A percentile compares a stretch with the other conserved stretches of the same genome.
Evolutionary conservation across 2,888 invertebrate species (phyloP).

Genomic region (Pachycephus smyrnensis): DNA sequence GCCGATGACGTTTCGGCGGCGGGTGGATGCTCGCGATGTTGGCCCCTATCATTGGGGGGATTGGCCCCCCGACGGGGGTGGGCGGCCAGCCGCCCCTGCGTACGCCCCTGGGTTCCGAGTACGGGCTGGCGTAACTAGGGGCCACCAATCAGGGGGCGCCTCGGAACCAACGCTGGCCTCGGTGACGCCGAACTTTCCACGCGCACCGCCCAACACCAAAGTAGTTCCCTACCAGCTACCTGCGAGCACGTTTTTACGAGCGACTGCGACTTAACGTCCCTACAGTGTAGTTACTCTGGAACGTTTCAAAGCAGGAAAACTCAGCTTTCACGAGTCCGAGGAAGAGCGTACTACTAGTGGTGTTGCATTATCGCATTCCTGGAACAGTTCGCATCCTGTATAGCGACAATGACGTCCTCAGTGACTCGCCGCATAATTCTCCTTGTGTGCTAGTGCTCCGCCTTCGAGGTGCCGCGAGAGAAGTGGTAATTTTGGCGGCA

Average conservation of each 20-base stretch:
- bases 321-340: neutral
- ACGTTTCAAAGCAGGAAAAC: neutral
- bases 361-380: neutral
- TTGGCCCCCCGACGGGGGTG: constrained; percentile 42
- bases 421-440: neutral
- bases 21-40: neutral
- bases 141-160: constrained; percentile 38
- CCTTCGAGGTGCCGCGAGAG: neutral
- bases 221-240: constrained; percentile 18
- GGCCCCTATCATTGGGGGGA: neutral
- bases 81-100: constrained; percentile 54
- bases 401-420: neutral
- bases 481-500: neutral
- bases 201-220: constrained; percentile 51
- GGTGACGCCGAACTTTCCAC: constrained; percentile 63
- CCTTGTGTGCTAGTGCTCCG: neutral
- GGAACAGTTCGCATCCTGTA: neutral
- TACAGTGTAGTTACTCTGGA: neutral
- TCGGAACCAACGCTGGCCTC: constrained; percentile 22
- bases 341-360: neutral
- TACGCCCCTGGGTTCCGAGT: constrained; percentile 33
- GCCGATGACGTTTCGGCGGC: neutral
- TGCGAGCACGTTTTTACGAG: constrained; percentile 32
- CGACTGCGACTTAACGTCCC: neutral
- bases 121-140: constrained; percentile 32